Base-by-base conservation (phyloP, 2,888 invertebrate genomes). In the Kuschelorhynchus macadamiae region DNA sequence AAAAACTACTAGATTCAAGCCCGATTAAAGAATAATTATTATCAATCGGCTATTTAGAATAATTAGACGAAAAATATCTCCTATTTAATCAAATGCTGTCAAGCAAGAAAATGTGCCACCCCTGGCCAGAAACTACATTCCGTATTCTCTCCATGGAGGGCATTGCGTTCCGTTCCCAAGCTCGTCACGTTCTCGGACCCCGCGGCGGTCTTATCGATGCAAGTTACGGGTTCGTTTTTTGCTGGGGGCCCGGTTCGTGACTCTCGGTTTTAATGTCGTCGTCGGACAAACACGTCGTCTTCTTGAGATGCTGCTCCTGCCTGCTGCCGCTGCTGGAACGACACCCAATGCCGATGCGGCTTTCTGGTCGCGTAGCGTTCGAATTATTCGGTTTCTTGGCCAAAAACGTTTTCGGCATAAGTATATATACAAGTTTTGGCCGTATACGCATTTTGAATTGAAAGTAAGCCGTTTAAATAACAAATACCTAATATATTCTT, bases 221-320 rank as follows among this genome's bases (percentile, higher is more conserved):
- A 63, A 67, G 67, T 67, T 67, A 67, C 67, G 67, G 67, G 55
- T 56, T 60, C 61, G 56, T 67, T 67, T 61, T 62, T 67, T 65
- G 53, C 47, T 39, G 44, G 21, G 53, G 67, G 47, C 20, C 67
- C 49, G 50, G 56, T 61, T 67, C 67, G 67, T 67, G 67, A 67
- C 61, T 67, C 55, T 67, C 61, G 60, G 49, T 60, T 60, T 60
- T 66, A 60, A 53, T 60, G 66, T 60, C 47, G 42, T 36, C 59
- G 12, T 36, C 36, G 36, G 57, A 18, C 46, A 32, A 14, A 32
- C 49, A 49, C 50, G 65, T 65, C 20, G 12, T 55, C 47, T 36
- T 36, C 47, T 36, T 36, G 36, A 36, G 36, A 36, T 12, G 36
- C 36, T 36, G 36, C 12, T 32, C 7, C 7, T 32, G 32, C 9